phyloP scores from a whole-genome alignment of 92 coral and sea anemone species.

The Parazoanthus swiftii region DNA sequence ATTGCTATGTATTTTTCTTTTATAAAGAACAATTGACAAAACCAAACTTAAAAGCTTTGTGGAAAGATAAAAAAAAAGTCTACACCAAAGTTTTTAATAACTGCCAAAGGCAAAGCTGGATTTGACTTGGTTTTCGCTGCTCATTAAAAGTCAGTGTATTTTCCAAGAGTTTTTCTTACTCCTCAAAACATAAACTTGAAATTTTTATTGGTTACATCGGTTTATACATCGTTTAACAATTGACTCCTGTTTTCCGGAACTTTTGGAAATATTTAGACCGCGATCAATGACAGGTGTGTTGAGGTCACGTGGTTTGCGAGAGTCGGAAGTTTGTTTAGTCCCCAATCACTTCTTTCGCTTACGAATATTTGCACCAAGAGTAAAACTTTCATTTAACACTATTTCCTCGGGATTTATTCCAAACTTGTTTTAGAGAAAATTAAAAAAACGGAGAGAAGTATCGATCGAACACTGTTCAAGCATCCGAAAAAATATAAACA shows the following conservation, averaged over 20 bases:
- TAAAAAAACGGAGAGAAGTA: no score
- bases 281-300: constrained; percentile 27
- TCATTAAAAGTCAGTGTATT: neutral
- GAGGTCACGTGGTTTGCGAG: constrained; percentile 23
- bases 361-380: neutral
- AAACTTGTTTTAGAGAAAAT: no score
- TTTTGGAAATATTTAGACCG: constrained; percentile 22
- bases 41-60: neutral
- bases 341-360: neutral
- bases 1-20: neutral
- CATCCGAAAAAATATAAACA: no score
- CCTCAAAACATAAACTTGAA: neutral
- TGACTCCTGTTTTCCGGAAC: constrained; percentile 13
- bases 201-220: neutral
- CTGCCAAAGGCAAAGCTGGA: neutral
- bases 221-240: neutral
- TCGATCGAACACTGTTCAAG: no score
- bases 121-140: neutral
- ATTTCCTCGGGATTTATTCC: no score
- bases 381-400: neutral
- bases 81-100: neutral
- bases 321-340: neutral
- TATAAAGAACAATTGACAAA: constrained; percentile 4
- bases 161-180: neutral
- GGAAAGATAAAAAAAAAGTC: neutral